phyloP scores from a whole-genome alignment of 2,888 invertebrate species.

The Lutraria lutraria region DNA sequence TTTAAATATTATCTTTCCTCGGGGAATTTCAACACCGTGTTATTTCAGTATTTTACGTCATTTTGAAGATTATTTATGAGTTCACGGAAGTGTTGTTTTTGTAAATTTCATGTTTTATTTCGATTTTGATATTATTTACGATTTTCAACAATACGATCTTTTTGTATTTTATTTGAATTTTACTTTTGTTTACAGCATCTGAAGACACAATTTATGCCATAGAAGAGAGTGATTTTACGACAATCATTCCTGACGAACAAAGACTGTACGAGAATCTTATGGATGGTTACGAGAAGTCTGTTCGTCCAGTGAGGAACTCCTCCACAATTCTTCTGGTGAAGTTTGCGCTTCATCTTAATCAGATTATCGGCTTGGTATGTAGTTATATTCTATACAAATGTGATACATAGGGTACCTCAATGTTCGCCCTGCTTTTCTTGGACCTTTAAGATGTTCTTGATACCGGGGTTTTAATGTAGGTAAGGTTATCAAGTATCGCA shows the following conservation, averaged over 20 bases:
- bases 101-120: no score
- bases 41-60: neutral
- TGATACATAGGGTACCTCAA: neutral
- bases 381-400: neutral
- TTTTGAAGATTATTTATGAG: neutral
- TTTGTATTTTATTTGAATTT: neutral
- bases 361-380: slow-evolving; percentile 89
- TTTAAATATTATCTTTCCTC: neutral
- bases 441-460: no score
- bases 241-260: slow-evolving; percentile 85
- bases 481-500: no score
- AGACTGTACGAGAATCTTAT: slow-evolving; percentile 87
- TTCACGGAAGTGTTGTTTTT: no score
- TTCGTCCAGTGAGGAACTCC: slow-evolving; percentile 88
- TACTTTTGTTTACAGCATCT: neutral
- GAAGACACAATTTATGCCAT: neutral
- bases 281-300: slow-evolving; percentile 88
- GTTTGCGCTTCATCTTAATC: slow-evolving; percentile 88
- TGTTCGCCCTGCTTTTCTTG: no score
- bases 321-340: slow-evolving; percentile 87
- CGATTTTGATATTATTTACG: no score
- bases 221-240: slow-evolving; percentile 9
- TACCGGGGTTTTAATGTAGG: no score
- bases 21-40: neutral
- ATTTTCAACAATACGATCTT: no score